phyloP scores from a whole-genome alignment of 2,113 vertebrate species.

The Hippocampus barbouri region DNA sequence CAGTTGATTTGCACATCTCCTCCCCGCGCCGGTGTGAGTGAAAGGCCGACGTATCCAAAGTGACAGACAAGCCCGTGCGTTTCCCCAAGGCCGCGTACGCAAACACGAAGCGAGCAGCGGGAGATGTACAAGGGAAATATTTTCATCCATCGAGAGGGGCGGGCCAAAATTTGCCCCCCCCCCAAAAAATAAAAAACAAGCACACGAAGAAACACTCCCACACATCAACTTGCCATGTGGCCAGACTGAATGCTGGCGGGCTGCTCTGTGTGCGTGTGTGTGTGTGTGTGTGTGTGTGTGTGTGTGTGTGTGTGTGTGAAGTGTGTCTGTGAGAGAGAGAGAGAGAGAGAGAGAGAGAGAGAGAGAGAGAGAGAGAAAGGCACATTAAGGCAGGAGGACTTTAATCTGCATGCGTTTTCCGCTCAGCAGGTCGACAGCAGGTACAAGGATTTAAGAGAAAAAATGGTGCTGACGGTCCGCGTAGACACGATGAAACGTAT shows the following conservation, averaged over 20 bases:
- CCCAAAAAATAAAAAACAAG: not conserved
- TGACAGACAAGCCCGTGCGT: constrained; percentile 41
- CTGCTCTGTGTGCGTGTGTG: constrained; percentile 7
- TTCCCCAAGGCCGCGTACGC: constrained; percentile 50
- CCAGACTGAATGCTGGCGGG: constrained; percentile 25
- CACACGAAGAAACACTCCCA: constrained; percentile 18
- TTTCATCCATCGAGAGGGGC: not conserved
- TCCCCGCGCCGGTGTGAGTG: constrained; percentile 39
- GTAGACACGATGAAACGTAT: constrained; percentile 31
- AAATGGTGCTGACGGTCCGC: constrained; percentile 33
- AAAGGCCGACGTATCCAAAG: constrained; percentile 51
- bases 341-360: too few species aligned
- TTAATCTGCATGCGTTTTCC: constrained; percentile 15
- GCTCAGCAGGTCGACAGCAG: constrained; percentile 15
- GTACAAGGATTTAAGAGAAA: constrained; percentile 18
- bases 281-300: constrained; percentile 13
- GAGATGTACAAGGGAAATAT: not conserved
- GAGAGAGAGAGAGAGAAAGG: too few species aligned
- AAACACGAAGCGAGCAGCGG: constrained; percentile 1
- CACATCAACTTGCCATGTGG: constrained; percentile 14
- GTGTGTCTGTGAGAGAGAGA: constrained; percentile 23
- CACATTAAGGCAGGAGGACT: constrained; percentile 5
- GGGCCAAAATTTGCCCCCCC: too few species aligned
- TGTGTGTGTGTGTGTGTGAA: not conserved
- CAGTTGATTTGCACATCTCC: constrained; percentile 23